Evolutionary conservation across 1,140 invertebrate genomes (phyloP), one percentile per base, ranked within the genome.

Genomic region (roundworm (Caenorhabditis elegans)): DNA sequence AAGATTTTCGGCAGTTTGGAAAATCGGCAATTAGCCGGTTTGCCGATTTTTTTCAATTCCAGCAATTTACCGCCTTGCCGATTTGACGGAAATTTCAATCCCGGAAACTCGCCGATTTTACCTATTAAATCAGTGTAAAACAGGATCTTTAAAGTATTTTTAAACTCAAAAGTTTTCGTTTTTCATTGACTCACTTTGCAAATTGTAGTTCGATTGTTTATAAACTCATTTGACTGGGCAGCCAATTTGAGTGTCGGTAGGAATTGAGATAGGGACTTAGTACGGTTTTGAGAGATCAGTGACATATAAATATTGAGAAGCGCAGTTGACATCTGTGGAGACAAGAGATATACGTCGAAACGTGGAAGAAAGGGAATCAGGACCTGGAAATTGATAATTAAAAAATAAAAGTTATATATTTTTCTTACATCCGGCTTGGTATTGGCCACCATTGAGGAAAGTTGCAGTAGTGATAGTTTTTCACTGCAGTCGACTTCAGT

Each of bases 391-490:
- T 31, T 47, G 22, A 3, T 19, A n/a, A 8, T 36, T 13, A 17
- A 48, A 76, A 31, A 15, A 51, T 76, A 60, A 53, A 39, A 34
- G 28, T 31, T 75, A 11, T 17, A 84, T 77, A 89, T n/a, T n/a
- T n/a, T n/a, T n/a, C 91, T 90, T 88, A 94, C 94, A 49, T 92
- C 92, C 15, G 94, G 94, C 86, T 94, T 93, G 83, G 94, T 92
- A 83, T 93, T 93, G 0, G 94, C 94, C 53, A 96, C 94, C 76
- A 94, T 91, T 46, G 93, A 92, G 89, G 95, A 94, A 34, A 96
- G 90, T 85, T 93, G 93, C 28, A 96, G 92, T 1, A 97, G 90
- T 11, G 94, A 94, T 83, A 94, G 92, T 90, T 94, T 94, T 90
- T 96, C 95, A 83, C 93, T 92, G 15, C 55, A 75, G 26, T 88